These are phyloP conservation scores for Paguma larvata DNA, from an alignment of 2,797 vertebrate genomes.

Conservation along the genomic window DNA sequence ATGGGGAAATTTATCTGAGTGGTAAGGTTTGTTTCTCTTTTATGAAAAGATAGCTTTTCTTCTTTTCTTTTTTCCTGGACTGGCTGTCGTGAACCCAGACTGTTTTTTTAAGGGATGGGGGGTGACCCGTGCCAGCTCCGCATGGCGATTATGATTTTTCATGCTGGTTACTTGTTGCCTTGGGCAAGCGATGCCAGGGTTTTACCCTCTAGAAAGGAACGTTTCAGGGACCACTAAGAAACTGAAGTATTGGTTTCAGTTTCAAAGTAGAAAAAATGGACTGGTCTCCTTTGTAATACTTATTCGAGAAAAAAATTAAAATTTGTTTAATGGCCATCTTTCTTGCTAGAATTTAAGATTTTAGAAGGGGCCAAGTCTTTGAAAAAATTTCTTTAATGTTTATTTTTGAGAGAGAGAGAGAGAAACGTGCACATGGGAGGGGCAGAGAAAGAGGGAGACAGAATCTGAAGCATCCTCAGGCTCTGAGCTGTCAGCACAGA, in stretches of 20 bases:
- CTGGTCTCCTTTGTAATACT: slow-evolving; percentile 34
- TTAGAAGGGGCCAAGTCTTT: not conserved
- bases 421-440: too few relatives aligned
- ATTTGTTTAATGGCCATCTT: slow-evolving; percentile 28
- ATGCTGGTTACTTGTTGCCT: slow-evolving; percentile 70
- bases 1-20: slow-evolving; percentile 85
- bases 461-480: too few relatives aligned
- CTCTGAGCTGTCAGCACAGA: too few relatives aligned
- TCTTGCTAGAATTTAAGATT: slow-evolving; percentile 53
- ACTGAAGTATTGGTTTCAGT: not conserved
- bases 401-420: too few relatives aligned
- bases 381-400: too few relatives aligned
- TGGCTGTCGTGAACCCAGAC: slow-evolving; percentile 66
- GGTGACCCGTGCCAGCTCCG: not conserved
- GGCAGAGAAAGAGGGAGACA: too few relatives aligned
- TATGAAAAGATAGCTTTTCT: slow-evolving; percentile 67
- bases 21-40: slow-evolving; percentile 82
- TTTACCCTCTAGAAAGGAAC: slow-evolving; percentile 4
- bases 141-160: slow-evolving; percentile 68
- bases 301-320: slow-evolving; percentile 52
- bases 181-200: slow-evolving; percentile 23
- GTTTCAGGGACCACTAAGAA: slow-evolving; percentile 50
- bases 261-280: slow-evolving; percentile 34
- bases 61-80: not conserved
- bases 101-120: slow-evolving; percentile 40